Percentiles rank a stretch among this genome's conserved stretches.
Evolutionary conservation across 2,113 vertebrate species (phyloP).

Genomic region (Lota lota): DNA sequence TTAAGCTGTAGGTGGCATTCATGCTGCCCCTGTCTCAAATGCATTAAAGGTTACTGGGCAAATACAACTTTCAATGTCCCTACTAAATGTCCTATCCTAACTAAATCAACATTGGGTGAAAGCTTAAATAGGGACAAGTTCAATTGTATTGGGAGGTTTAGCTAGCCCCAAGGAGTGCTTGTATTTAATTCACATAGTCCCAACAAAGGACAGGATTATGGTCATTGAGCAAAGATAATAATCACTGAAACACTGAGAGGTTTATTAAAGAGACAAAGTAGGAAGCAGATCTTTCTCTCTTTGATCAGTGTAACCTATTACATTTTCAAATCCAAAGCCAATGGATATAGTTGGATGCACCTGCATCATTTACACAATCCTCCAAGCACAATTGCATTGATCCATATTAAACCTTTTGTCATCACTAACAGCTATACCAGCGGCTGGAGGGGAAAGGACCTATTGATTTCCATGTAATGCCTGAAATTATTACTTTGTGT

Average conservation of each 20-base stretch:
- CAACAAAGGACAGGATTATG: slow-evolving; percentile 10
- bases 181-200: no score
- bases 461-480: slow-evolving; percentile 90
- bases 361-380: slow-evolving; percentile 1
- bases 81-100: slow-evolving; percentile 12
- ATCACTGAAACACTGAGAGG: neutral
- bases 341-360: slow-evolving; percentile 39
- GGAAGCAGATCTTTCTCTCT: neutral
- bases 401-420: slow-evolving; percentile 61
- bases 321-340: neutral
- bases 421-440: slow-evolving; percentile 77
- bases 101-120: slow-evolving; percentile 37
- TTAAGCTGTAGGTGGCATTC: neutral
- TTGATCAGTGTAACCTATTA: no score
- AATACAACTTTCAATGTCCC: slow-evolving; percentile 41
- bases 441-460: slow-evolving; percentile 77
- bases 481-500: slow-evolving; percentile 90
- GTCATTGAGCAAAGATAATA: slow-evolving; percentile 6
- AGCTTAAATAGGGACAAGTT: slow-evolving; percentile 40
- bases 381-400: slow-evolving; percentile 46
- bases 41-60: slow-evolving; percentile 36
- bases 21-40: neutral
- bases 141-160: neutral
- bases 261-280: no score
- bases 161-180: no score